Base-by-base conservation (phyloP, 2,113 vertebrate species). In the Fulica atra region DNA sequence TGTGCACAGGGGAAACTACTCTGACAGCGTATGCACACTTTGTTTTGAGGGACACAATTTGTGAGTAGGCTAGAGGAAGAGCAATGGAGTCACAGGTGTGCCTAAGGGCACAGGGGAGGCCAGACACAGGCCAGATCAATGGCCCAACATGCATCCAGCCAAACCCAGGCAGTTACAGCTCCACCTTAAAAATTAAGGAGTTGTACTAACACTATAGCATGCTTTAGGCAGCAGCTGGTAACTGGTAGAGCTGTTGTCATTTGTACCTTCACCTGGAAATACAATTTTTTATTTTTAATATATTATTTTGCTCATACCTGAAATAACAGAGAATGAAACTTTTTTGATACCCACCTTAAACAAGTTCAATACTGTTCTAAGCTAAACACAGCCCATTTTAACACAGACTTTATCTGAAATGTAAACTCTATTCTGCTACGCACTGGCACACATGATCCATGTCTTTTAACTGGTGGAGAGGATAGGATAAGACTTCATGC, bases 71-170 rank as follows among this genome's bases (percentile, higher is more conserved):
- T 15, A 31, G 35, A 26, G 3, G 19, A 56, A 46, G 42, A 74
- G 36, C 36, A 59, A 74, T 29, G 54, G 36, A 51, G 29, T 16
- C 54, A 42, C 19, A 11, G 18, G 42, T 46, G 33, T 33, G n/a
- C 46, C 31, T 36, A 16, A 8, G 40, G 26, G 10, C 23, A 36
- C 0, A 2, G 17, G 33, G 25, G 38, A 48, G 61, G 85, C 51
- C 57, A 38, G 10, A 28, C 7, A 3, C 16, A 2, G 3, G 16
- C 50, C 53, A 28, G 16, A 6, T 13, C 1, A 38, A 33, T 0
- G 19, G 44, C 31, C 17, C 24, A 51, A 12, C 48, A 20, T 21
- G 21, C 20, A 48, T 33, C 5, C 72, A 93, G 48, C 12, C 80
- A 61, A 19, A 72, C 4, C 8, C 1, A 4, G 12, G 60, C 66